These are phyloP conservation scores for Argopecten irradians DNA, from an alignment of 1,140 invertebrate genomes.

Conservation along the genomic window DNA sequence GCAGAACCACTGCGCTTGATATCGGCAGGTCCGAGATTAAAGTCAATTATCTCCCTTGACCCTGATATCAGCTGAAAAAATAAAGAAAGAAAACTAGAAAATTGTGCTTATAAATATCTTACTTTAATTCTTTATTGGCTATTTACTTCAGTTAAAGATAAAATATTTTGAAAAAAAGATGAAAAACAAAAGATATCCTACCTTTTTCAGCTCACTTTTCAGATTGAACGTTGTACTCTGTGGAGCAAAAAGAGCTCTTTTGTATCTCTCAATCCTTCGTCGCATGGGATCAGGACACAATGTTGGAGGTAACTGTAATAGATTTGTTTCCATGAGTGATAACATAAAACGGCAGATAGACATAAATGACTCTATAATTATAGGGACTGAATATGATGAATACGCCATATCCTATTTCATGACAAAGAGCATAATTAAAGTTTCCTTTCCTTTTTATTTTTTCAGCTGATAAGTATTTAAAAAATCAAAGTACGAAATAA, in stretches of 20 bases:
- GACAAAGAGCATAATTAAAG: slow-evolving; percentile 4
- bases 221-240: slow-evolving; percentile 70
- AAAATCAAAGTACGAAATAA: background rate
- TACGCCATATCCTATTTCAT: no score
- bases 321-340: background rate
- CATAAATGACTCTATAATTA: no score
- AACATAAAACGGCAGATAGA: no score
- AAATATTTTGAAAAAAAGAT: background rate
- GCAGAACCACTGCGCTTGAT: slow-evolving; percentile 50
- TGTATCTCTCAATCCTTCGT: slow-evolving; percentile 73
- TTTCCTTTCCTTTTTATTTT: background rate
- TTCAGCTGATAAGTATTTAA: background rate
- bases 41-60: slow-evolving; percentile 72
- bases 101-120: background rate
- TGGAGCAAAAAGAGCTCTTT: slow-evolving; percentile 72
- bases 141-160: background rate
- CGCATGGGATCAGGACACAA: slow-evolving; percentile 69
- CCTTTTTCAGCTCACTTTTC: slow-evolving; percentile 75
- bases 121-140: background rate
- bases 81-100: background rate
- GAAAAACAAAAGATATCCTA: slow-evolving; percentile 44
- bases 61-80: slow-evolving; percentile 68
- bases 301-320: slow-evolving; percentile 72
- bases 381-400: no score
- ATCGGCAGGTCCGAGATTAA: slow-evolving; percentile 68